These are phyloP conservation scores for Halictus ligatus DNA, from an alignment of 2,888 invertebrate genomes.

Conservation along the genomic window DNA sequence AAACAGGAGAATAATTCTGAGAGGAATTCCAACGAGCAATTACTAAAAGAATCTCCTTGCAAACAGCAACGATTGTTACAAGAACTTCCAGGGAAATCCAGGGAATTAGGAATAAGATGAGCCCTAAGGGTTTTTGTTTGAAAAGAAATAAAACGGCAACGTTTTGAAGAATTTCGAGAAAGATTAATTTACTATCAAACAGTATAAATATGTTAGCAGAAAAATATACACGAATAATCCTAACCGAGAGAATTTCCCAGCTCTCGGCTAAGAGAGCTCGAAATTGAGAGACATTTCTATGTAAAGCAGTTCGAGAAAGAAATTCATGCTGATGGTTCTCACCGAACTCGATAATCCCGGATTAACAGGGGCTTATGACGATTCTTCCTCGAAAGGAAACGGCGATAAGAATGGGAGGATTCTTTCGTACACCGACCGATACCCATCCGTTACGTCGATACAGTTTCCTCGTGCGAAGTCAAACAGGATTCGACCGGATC, in stretches of 20 bases:
- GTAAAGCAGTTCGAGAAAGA: conserved; percentile 34
- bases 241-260: neutral
- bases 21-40: no score
- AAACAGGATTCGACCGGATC: neutral
- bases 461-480: conserved; percentile 9
- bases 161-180: neutral
- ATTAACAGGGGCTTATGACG: conserved; percentile 41
- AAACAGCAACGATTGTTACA: no score
- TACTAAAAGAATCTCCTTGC: no score
- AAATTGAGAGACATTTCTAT: conserved; percentile 8
- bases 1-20: no score
- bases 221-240: neutral
- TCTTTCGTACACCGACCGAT: neutral
- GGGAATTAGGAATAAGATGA: no score
- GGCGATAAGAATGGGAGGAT: conserved; percentile 12
- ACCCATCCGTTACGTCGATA: neutral
- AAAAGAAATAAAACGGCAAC: no score
- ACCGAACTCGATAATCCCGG: conserved; percentile 32
- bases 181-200: no score
- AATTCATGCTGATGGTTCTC: conserved; percentile 8
- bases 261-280: neutral
- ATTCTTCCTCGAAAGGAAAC: neutral
- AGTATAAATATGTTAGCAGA: neutral
- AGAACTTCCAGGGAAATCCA: no score
- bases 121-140: no score